phyloP scores from a whole-genome alignment of 1,140 invertebrate genomes.

The Drosophila albomicans region DNA sequence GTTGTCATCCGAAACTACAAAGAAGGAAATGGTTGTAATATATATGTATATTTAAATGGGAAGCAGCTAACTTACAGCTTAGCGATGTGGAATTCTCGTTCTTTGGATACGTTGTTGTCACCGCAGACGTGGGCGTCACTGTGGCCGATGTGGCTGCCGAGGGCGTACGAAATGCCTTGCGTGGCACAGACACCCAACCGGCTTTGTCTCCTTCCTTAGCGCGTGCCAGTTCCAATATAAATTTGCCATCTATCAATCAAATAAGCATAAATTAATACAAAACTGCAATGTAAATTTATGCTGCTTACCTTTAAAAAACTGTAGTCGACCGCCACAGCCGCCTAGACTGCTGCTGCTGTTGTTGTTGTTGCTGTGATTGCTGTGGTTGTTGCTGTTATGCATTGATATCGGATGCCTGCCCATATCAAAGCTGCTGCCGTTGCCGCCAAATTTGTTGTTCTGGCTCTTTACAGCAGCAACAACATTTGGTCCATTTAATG shows the following conservation, averaged over 20 bases:
- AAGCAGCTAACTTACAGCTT: conserved; percentile 81
- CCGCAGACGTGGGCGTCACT: conserved; percentile 86
- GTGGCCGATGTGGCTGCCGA: conserved; percentile 85
- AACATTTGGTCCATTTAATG: conserved; percentile 57
- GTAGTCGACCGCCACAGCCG: conserved; percentile 85
- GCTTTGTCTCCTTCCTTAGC: conserved; percentile 92
- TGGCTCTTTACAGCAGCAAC: conserved; percentile 51
- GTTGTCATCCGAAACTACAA: conserved; percentile 93
- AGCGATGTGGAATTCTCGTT: conserved; percentile 85
- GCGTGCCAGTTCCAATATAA: conserved; percentile 93
- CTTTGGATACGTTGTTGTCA: conserved; percentile 85
- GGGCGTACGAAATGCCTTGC: conserved; percentile 94
- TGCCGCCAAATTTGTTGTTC: conserved; percentile 55
- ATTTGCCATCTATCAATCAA: conserved; percentile 90
- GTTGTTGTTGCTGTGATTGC: conserved; percentile 43
- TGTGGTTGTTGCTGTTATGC: conserved; percentile 24
- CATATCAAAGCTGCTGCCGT: conserved; percentile 68
- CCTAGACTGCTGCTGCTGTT: conserved; percentile 48
- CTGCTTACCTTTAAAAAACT: conserved; percentile 86
- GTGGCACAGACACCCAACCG: conserved; percentile 94
- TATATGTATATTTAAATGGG: too few relatives aligned
- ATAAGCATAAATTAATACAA: neutral
- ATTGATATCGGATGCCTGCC: conserved; percentile 82
- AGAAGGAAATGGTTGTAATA: neutral
- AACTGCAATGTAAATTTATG: neutral